Evolutionary conservation across 2,113 vertebrate species (phyloP), one percentile per base, ranked within the genome.

Genomic region (Gavialis gangeticus): DNA sequence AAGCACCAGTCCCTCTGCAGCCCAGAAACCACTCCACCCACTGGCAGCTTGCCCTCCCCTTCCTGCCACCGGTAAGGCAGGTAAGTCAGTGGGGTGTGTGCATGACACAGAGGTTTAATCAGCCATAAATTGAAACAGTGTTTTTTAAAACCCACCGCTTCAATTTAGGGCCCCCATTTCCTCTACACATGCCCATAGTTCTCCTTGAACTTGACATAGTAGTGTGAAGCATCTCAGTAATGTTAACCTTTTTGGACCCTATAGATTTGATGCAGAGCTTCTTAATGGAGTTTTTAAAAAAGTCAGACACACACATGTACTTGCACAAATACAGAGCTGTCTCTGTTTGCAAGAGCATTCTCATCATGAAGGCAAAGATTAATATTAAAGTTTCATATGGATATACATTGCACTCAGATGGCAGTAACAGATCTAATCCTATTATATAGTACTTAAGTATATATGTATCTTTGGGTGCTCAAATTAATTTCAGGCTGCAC

Each of bases 401-500:
- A 14, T 34, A 5, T 91, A 56, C 56, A 27, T 22, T 79, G 24
- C 82, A 62, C 19, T 80, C 71, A 84, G 56, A 91, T 91, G 71
- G 75, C 83, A 91, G 59, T 69, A 92, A 82, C 28, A 90, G 71
- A 77, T 90, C 75, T 90, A 87, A 92, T 5, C 6, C 17, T 87
- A 85, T 89, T 82, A 63, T 79, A 76, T 97, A 91, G 71, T 84
- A 87, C 30, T 90, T 63, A 77, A 92, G 90, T 46, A 46, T 46
- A 46, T 46, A 46, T 46, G 9, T 46, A 19, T 96, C 81, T 92
- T 96, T 28, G 4, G n/a, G 73, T 62, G 75, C 94, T 84, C 77
- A 83, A 57, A 93, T 95, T 97, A 89, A 97, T 97, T 97, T 97
- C 82, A 94, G 88, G 59, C 75, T 88, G 73, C 0, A 3, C 57